Conservation (phyloP, 2,797 vertebrate species). For the Aeoliscus strigatus region DNA sequence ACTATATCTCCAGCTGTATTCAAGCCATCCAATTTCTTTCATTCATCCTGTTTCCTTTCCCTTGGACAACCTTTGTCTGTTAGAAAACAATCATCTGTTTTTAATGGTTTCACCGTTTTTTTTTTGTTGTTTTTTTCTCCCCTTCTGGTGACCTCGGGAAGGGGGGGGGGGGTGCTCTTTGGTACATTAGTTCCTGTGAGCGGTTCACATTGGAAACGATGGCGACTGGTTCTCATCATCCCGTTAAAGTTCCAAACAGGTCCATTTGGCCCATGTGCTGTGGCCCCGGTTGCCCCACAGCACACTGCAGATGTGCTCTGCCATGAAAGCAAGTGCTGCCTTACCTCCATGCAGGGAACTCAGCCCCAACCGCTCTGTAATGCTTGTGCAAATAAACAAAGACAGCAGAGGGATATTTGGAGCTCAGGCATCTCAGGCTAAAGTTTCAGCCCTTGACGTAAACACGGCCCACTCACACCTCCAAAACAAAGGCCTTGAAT, state of each 20-base stretch:
- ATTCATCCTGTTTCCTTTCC: constrained; percentile 17
- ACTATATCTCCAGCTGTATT: constrained; percentile 24
- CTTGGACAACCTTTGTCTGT: constrained; percentile 15
- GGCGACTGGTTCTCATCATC: constrained; percentile 72
- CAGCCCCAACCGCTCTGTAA: constrained; percentile 56
- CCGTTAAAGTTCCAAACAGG: constrained; percentile 60
- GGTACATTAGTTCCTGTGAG: constrained; percentile 53
- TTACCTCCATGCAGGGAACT: constrained; percentile 65
- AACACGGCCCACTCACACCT: constrained; percentile 59
- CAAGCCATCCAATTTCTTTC: constrained; percentile 11
- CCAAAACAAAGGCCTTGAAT: constrained; percentile 37
- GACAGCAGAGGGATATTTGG: constrained; percentile 62
- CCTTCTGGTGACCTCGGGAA: constrained; percentile 42
- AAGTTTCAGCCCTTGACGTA: constrained; percentile 61
- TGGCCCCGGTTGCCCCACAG: constrained; percentile 62
- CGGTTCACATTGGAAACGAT: constrained; percentile 54
- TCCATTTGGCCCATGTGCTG: constrained; percentile 63
- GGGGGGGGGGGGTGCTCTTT: too few relatives aligned
- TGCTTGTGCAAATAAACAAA: constrained; percentile 71
- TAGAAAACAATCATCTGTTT: constrained; percentile 45
- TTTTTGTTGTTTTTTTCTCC: constrained; percentile 31
- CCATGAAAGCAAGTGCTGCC: constrained; percentile 61
- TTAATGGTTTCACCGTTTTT: too few relatives aligned
- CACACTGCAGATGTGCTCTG: constrained; percentile 64
- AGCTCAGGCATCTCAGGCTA: constrained; percentile 58